Conservation (phyloP, 2,113 vertebrate genomes). For the Cyprinodon brontotheroides region DNA sequence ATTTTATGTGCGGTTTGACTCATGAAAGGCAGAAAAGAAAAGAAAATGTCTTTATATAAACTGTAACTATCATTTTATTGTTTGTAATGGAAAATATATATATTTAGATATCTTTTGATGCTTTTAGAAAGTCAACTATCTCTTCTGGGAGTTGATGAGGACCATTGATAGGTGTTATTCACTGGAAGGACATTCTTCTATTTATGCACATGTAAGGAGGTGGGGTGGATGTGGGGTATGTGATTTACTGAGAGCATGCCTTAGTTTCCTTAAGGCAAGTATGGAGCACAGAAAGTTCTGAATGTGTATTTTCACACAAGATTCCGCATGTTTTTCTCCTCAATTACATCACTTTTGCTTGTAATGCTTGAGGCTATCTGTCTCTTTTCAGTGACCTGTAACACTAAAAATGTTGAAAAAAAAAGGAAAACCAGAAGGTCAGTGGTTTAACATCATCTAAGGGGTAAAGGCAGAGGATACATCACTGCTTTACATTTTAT, state of each 20-base stretch:
- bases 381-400: background rate
- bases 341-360: background rate
- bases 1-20: too few species aligned
- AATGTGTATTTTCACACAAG: too few species aligned
- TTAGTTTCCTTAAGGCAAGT: conserved; percentile 28
- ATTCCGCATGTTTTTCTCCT: background rate
- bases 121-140: too few species aligned
- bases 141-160: background rate
- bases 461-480: too few species aligned
- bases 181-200: conserved; percentile 29
- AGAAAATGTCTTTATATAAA: conserved; percentile 1
- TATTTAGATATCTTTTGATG: too few species aligned
- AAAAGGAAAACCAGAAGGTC: too few species aligned
- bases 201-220: conserved; percentile 35
- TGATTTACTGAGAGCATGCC: conserved; percentile 41
- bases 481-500: too few species aligned
- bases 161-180: conserved; percentile 43
- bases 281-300: too few species aligned
- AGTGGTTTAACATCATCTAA: too few species aligned
- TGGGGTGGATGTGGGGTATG: background rate
- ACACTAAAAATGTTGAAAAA: background rate
- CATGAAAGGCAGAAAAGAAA: too few species aligned
- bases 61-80: too few species aligned
- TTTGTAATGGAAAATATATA: too few species aligned
- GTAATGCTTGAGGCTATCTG: background rate